phyloP scores from a whole-genome alignment of 2,797 vertebrate species.

The Myotis findleyi region DNA sequence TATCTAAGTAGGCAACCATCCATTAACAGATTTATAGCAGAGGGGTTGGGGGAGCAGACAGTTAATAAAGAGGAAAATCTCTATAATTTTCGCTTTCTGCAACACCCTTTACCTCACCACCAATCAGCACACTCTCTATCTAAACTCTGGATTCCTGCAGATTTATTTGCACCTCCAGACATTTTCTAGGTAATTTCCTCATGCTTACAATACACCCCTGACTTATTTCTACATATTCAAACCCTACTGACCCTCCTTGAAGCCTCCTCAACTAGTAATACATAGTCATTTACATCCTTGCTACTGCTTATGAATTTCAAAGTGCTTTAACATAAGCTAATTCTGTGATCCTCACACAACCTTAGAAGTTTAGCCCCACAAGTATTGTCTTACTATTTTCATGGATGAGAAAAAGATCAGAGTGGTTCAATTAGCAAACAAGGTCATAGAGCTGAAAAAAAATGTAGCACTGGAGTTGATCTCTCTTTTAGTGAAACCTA shows the following conservation, averaged over 20 bases:
- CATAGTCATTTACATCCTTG: not conserved
- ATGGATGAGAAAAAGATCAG: not conserved
- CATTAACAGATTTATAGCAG: not conserved
- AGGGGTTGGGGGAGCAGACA: accelerated
- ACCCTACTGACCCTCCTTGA: not conserved
- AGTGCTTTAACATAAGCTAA: not conserved
- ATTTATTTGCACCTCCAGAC: not conserved
- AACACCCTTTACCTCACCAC: not conserved
- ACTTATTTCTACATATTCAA: not conserved
- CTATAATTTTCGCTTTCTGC: not conserved
- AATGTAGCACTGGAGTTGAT: not conserved
- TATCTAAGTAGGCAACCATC: not conserved
- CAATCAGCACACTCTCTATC: not conserved
- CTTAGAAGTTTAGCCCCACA: not conserved
- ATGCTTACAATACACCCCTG: not conserved
- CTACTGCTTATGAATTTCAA: not conserved
- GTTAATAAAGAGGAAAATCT: not conserved
- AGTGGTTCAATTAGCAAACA: not conserved
- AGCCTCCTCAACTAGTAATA: not conserved
- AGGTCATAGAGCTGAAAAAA: not conserved
- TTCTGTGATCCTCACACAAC: not conserved
- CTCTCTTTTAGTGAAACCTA: not conserved
- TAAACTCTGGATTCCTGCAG: not conserved
- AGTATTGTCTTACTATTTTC: not conserved
- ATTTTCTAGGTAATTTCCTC: not conserved